Evolutionary conservation across 1,140 invertebrate species (phyloP), one percentile per base, ranked within the genome.

Genomic region (Epicauta chinensis): DNA sequence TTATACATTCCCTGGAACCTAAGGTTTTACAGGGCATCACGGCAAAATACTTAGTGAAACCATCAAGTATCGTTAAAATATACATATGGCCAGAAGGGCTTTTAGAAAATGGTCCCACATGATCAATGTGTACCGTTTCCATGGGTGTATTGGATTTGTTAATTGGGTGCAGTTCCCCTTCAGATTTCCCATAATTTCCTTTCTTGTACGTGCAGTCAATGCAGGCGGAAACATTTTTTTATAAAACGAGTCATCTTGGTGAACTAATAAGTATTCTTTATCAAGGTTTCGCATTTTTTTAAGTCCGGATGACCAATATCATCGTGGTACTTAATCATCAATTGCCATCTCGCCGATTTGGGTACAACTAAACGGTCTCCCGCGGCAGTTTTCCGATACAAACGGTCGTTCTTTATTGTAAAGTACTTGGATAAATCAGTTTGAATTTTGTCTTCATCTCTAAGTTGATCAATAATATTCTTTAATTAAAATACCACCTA

Each of bases 61-160:
- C 64, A 16, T 73, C 72, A 0, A 73, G 51, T 0, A 60, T 55
- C 0, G 68, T 66, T 6, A 73, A 39, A 5, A 73, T 35, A 56
- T 68, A 61, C 36, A 55, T 63, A 6, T 60, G 60, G 7, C 63
- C 47, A 13, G 15, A 14, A 0, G 34, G 55, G 15, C 17, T 57
- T 1, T 32, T 48, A 16, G 58, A 43, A 42, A 68, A 64, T 3
- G 64, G 63, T 1, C 63, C 58, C 5, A 62, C 2, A 38, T 67
- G 65, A 29, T 66, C 62, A 2, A 67, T 30, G 42, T 67, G 64
- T 11, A 55, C 13, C 0, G 59, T 64, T 16, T 66, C 45, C 2
- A 65, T 37, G 5, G 53, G 61, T 10, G 47, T 32, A 2, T 43
- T 30, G 13, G 42, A 47, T 23, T 53, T 55, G 9, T 44, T 38